Evolutionary conservation across 2,888 invertebrate genomes (phyloP).

Genomic region (Thecocarcelia acutangulata): DNA sequence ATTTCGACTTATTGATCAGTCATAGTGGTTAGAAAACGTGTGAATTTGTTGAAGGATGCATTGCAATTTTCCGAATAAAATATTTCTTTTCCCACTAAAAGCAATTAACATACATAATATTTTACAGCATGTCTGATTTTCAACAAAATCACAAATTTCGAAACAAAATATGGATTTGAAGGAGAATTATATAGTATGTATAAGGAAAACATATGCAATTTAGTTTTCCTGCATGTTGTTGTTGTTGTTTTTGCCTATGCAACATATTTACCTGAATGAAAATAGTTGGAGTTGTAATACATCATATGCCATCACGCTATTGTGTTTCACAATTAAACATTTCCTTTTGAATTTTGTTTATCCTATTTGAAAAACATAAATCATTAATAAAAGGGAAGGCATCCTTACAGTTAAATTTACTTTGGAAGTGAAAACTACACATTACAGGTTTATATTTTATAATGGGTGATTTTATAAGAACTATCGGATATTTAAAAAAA

Average conservation of each 20-base stretch:
- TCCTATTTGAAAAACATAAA: too few relatives aligned
- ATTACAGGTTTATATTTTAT: too few relatives aligned
- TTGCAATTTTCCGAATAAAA: slow-evolving; percentile 17
- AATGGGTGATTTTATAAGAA: too few relatives aligned
- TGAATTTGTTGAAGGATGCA: slow-evolving; percentile 6
- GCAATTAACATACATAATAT: slow-evolving; percentile 12
- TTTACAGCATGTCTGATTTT: slow-evolving; percentile 1
- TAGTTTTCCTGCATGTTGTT: neutral
- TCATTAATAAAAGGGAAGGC: too few relatives aligned
- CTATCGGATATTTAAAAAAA: too few relatives aligned
- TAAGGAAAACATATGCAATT: slow-evolving; percentile 22
- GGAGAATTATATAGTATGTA: slow-evolving; percentile 6
- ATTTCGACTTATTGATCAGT: slow-evolving; percentile 11
- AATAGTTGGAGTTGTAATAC: slow-evolving; percentile 25
- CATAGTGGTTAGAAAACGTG: slow-evolving; percentile 32
- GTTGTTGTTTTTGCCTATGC: slow-evolving; percentile 1
- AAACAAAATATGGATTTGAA: slow-evolving; percentile 22
- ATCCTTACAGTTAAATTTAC: too few relatives aligned
- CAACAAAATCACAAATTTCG: slow-evolving; percentile 17
- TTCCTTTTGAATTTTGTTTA: neutral
- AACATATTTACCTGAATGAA: slow-evolving; percentile 46
- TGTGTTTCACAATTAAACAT: slow-evolving; percentile 2
- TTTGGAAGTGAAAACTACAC: too few relatives aligned
- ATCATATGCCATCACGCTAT: slow-evolving; percentile 29
- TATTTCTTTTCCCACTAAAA: slow-evolving; percentile 35